Base-by-base conservation (phyloP, 2,888 invertebrate species). In the Aelia acuminata region DNA sequence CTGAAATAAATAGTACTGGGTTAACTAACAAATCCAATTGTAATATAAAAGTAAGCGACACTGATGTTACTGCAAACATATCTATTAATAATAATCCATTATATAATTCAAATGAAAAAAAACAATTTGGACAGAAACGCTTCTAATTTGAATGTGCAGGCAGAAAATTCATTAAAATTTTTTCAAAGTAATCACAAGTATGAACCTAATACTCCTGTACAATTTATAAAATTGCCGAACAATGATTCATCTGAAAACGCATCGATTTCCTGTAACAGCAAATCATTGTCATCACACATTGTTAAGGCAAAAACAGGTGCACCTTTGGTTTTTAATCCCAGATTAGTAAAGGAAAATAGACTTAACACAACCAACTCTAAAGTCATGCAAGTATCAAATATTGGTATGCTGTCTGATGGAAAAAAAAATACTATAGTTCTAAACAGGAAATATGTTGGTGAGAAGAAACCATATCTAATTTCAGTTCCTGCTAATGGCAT, bases 1-100 rank as follows among this genome's bases (percentile, higher is more conserved):
- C 80, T 13, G 80, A 80, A 80, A 80, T 80, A n/a, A 80, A 80
- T 80, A 80, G 43, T 47, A 15, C n/a, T 80, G 80, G 80, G n/a
- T 80, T 80, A 35, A 43, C 43, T 80, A 43, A 80, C 13, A n/a
- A 43, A 80, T 43, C n/a, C 11, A n/a, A 80, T 43, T 47, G 39
- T 75, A 15, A 3, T 57, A 26, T 8, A 70, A 43, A 43, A 47
- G 43, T 13, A 22, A 8, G 35, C 22, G n/a, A 8, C 43, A 80
- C 22, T n/a, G n/a, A n/a, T n/a, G 31, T 15, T 7, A 1, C 18
- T 20, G 63, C 31, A 1, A 18, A 70, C 35, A 3, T 18, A 26
- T 18, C 63, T 70, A 35, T 5, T 70, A 70, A 70, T n/a, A n/a
- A n/a, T 26, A 57, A 26, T 26, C n/a, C 13, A 57, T 3, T 11